A percentile compares a stretch with the other conserved stretches of the same genome.
Evolutionary conservation across 2,888 invertebrate genomes (phyloP).

Genomic region (Drosophila hawaiiensis): DNA sequence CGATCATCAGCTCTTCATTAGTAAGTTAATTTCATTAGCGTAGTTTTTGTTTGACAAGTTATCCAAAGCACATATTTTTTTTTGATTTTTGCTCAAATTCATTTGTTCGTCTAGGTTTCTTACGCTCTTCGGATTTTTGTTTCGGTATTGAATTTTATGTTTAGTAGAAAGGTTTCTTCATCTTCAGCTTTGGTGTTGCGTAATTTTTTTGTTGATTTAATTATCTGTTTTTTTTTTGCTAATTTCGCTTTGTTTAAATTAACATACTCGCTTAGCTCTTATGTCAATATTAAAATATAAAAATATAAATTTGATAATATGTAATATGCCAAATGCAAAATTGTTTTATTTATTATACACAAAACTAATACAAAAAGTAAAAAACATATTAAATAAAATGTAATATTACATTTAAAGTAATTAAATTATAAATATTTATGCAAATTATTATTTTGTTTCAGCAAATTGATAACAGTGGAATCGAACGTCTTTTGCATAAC

Average conservation of each 20-base stretch:
- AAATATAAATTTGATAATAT: background rate
- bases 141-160: constrained; percentile 40
- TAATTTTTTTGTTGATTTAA: constrained; percentile 56
- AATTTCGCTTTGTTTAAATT: constrained; percentile 42
- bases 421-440: background rate
- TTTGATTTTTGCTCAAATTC: constrained; percentile 23
- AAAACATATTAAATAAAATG: background rate
- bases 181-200: constrained; percentile 43
- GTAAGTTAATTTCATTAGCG: constrained; percentile 75
- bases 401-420: background rate
- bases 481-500: background rate
- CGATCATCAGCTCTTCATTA: constrained; percentile 74
- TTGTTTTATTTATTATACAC: background rate
- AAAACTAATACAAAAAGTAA: background rate
- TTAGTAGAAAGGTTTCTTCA: constrained; percentile 53
- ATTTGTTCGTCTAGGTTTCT: constrained; percentile 23
- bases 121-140: constrained; percentile 46
- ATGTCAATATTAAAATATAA: constrained; percentile 9
- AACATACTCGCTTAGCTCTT: constrained; percentile 28
- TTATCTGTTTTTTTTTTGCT: constrained; percentile 23
- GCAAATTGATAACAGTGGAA: background rate
- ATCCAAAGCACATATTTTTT: constrained; percentile 27
- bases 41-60: constrained; percentile 48
- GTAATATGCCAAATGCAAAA: background rate
- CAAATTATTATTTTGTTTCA: background rate